Evolutionary conservation across 2,113 vertebrate species (phyloP), one percentile per base, ranked within the genome.

Genomic region (Corydoras sp.): DNA sequence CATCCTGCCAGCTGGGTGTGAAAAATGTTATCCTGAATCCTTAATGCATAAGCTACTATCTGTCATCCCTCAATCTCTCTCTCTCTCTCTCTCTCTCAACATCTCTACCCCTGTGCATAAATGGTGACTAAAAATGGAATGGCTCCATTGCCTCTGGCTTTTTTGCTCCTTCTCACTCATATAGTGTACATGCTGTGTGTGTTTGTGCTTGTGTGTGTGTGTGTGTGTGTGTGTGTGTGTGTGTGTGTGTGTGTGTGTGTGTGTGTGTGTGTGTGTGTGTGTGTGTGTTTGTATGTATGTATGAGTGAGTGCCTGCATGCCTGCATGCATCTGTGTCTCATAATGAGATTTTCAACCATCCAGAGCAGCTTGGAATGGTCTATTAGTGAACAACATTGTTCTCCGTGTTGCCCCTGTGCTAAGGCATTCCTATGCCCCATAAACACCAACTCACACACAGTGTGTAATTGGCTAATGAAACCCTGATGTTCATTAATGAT

Each of bases 401-500:
- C 82, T 84, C 81, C 75, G 81, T 85, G 73, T 86, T 81, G 77
- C 78, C 79, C 81, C 79, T 32, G 18, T 24, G 18, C 18, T 24
- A 24, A 24, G 18, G 18, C 18, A 24, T 24, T 24, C 18, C 18
- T 24, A 24, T 81, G 77, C 78, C 79, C 81, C 79, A 24, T 43
- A 50, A 14, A 76, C 71, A 83, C 80, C 82, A 80, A 69, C 68
- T 24, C 32, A 65, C 58, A 60, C 69, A 62, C 15, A 3, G 82
- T 81, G 75, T 82, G 63, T 83, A 75, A 77, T 80, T 76, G 76
- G 79, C 86, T 88, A 90, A 91, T 89, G 86, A 89, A 89, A 87
- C 84, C 82, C 84, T 86, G 81, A 85, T 87, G 85, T 87, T 90
- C 85, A 87, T 91, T 89, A 89, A 87, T 89, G 86, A 86, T 88